These are phyloP conservation scores for Microcebus tavaratra DNA, from an alignment of 2,113 vertebrate species.

Conservation along the genomic window DNA sequence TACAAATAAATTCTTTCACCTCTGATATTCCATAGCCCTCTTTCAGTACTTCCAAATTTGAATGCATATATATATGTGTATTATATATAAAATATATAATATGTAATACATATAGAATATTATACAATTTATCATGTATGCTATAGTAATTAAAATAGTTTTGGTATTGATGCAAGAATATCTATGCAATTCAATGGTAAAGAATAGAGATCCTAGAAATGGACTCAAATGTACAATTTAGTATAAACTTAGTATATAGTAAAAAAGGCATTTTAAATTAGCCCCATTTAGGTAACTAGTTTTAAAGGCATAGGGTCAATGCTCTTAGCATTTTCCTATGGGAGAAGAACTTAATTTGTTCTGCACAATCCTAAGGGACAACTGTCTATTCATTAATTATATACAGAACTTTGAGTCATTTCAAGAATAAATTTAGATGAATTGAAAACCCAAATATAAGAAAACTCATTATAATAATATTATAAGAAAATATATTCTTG, in stretches of 20 bases:
- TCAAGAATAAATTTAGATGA: background rate
- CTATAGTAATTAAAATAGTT: background rate
- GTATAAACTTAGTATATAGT: background rate
- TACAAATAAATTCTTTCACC: background rate
- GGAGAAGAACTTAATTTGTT: too few species aligned
- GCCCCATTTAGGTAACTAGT: too few species aligned
- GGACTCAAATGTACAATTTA: background rate
- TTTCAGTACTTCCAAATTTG: background rate
- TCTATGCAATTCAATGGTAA: background rate
- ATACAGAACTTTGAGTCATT: background rate
- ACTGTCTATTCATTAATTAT: background rate
- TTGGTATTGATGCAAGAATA: background rate
- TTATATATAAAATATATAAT: background rate
- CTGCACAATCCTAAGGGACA: too few species aligned
- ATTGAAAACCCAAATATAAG: background rate
- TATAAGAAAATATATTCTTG: background rate
- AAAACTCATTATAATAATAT: background rate
- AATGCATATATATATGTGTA: background rate
- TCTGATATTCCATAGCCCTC: background rate
- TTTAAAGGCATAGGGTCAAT: too few species aligned
- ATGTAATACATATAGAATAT: background rate
- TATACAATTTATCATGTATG: background rate
- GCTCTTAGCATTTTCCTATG: too few species aligned
- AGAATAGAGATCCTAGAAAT: background rate
- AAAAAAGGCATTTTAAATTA: slow-evolving; percentile 3